A percentile compares a stretch with the other conserved stretches of the same genome.
phyloP scores from a whole-genome alignment of 64 coral and sea anemone genomes.

The Pocillopora verrucosa region DNA sequence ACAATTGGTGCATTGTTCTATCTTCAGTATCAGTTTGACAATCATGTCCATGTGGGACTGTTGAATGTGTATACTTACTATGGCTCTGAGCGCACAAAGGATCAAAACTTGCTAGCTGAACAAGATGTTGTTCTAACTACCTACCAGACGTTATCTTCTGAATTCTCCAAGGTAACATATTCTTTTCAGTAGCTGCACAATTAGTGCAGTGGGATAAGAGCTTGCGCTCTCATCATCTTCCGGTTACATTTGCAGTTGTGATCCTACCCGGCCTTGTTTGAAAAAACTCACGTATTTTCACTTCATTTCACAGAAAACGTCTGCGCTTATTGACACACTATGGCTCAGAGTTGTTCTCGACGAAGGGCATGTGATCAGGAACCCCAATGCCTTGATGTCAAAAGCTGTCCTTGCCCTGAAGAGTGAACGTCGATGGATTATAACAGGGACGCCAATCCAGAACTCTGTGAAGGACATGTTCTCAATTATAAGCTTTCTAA shows the following conservation, averaged over 20 bases:
- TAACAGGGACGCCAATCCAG: slow-evolving; percentile 80
- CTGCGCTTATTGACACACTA: slow-evolving; percentile 52
- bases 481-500: slow-evolving; percentile 74
- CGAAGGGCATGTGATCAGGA: slow-evolving; percentile 83
- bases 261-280: background rate
- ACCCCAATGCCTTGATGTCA: slow-evolving; percentile 73
- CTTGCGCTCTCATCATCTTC: background rate
- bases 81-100: slow-evolving; percentile 66
- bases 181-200: background rate
- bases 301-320: slow-evolving; percentile 52
- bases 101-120: slow-evolving; percentile 57
- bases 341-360: slow-evolving; percentile 84
- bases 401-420: slow-evolving; percentile 71
- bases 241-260: background rate
- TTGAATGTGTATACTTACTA: slow-evolving; percentile 76
- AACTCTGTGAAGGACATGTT: slow-evolving; percentile 89
- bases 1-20: no score
- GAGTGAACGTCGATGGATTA: slow-evolving; percentile 70
- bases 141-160: slow-evolving; percentile 82
- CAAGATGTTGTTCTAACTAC: slow-evolving; percentile 87
- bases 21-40: slow-evolving; percentile 58
- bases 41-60: slow-evolving; percentile 62
- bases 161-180: slow-evolving; percentile 64
- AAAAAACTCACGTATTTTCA: background rate
- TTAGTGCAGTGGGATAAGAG: no score